Evolutionary conservation across 2,888 invertebrate genomes (phyloP).

Genomic region (Eupithecia subumbrata): DNA sequence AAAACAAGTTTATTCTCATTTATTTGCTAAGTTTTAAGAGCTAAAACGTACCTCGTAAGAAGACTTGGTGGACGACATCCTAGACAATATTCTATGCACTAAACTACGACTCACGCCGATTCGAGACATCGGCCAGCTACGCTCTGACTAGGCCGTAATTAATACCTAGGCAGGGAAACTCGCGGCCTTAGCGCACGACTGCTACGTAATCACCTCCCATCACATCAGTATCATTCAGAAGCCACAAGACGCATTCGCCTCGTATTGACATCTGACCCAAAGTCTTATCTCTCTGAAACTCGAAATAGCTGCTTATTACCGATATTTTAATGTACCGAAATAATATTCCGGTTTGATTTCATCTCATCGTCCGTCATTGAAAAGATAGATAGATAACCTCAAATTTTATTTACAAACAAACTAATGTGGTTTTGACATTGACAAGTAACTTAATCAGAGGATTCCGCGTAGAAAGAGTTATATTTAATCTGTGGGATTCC

Average conservation of each 20-base stretch:
- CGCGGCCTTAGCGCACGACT: slow-evolving; percentile 26
- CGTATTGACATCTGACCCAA: slow-evolving; percentile 70
- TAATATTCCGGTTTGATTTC: background rate
- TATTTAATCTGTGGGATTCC: too few species aligned
- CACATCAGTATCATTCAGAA: background rate
- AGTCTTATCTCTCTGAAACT: slow-evolving; percentile 50
- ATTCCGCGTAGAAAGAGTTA: too few species aligned
- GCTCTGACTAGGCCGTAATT: slow-evolving; percentile 41
- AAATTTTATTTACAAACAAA: slow-evolving; percentile 25
- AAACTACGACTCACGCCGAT: slow-evolving; percentile 57
- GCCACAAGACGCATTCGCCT: slow-evolving; percentile 25
- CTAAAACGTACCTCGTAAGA: slow-evolving; percentile 68
- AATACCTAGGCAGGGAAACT: slow-evolving; percentile 42
- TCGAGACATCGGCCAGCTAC: slow-evolving; percentile 61
- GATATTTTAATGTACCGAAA: slow-evolving; percentile 14
- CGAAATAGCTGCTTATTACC: slow-evolving; percentile 13
- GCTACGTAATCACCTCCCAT: slow-evolving; percentile 42
- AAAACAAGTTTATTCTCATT: background rate
- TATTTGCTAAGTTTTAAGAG: background rate
- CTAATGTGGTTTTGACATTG: slow-evolving; percentile 46
- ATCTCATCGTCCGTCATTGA: background rate
- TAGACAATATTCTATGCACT: slow-evolving; percentile 56
- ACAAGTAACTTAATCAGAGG: background rate
- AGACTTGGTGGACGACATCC: slow-evolving; percentile 65
- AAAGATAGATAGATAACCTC: slow-evolving; percentile 60